These are phyloP conservation scores for Dryas iulia DNA, from an alignment of 1,140 invertebrate genomes.

Conservation along the genomic window DNA sequence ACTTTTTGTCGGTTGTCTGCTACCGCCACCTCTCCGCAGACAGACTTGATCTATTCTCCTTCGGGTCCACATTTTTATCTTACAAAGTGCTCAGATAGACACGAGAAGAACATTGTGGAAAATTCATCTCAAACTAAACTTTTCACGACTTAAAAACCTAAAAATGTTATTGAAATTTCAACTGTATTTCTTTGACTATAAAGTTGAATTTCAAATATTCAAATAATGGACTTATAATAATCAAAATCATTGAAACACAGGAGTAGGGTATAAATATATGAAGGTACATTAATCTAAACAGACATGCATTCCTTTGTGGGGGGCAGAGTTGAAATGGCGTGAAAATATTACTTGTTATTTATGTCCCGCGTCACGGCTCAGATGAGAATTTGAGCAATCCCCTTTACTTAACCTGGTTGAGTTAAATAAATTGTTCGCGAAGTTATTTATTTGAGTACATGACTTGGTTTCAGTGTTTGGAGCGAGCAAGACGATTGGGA, in stretches of 20 bases:
- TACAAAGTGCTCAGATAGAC: slow-evolving; percentile 78
- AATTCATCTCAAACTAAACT: slow-evolving; percentile 52
- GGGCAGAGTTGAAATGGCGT: slow-evolving; percentile 75
- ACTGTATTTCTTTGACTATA: slow-evolving; percentile 15
- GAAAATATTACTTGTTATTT: slow-evolving; percentile 77
- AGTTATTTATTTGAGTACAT: slow-evolving; percentile 23
- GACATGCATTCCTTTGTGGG: slow-evolving; percentile 70
- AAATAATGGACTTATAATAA: slow-evolving; percentile 18
- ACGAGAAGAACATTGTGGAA: slow-evolving; percentile 71
- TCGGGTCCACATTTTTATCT: slow-evolving; percentile 76
- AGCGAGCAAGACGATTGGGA: background rate
- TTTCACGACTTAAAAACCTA: slow-evolving; percentile 29
- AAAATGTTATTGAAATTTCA: slow-evolving; percentile 11
- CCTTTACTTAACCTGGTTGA: slow-evolving; percentile 28
- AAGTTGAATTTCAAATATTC: slow-evolving; percentile 23
- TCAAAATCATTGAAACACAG: slow-evolving; percentile 39
- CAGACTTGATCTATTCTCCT: slow-evolving; percentile 74
- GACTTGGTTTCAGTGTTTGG: slow-evolving; percentile 7
- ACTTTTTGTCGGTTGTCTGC: slow-evolving; percentile 63
- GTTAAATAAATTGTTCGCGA: slow-evolving; percentile 26
- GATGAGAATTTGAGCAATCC: slow-evolving; percentile 49
- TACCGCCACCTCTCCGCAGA: slow-evolving; percentile 51
- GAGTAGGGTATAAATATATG: slow-evolving; percentile 74
- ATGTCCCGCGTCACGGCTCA: slow-evolving; percentile 52
- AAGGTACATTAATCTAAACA: slow-evolving; percentile 75